Conservation (phyloP, 2,797 vertebrate genomes). For the Amphiprion clarkii region DNA sequence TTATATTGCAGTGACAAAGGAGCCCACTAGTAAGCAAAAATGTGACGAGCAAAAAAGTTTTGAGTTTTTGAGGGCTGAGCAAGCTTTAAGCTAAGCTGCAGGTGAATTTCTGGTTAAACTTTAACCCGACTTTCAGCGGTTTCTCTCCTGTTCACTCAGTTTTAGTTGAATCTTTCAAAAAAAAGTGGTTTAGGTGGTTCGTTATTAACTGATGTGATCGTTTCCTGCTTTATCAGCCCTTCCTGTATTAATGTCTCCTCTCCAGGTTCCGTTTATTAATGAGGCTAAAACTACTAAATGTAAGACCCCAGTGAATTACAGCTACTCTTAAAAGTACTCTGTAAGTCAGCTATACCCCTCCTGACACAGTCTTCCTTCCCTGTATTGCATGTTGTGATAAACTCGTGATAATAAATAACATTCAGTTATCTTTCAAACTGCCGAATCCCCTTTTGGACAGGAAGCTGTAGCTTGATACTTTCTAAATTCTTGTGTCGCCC, state of each 20-base stretch:
- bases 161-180: not conserved
- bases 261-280: constrained; percentile 16
- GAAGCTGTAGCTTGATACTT: constrained; percentile 51
- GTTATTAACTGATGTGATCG: not conserved
- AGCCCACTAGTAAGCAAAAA: too few relatives aligned
- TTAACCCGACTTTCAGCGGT: too few relatives aligned
- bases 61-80: too few relatives aligned
- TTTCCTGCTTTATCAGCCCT: constrained; percentile 21
- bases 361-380: not conserved
- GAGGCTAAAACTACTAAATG: constrained; percentile 16
- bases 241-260: not conserved
- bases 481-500: constrained; percentile 30
- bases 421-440: constrained; percentile 51
- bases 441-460: constrained; percentile 50
- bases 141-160: not conserved
- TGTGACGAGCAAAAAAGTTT: too few relatives aligned
- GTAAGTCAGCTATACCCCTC: not conserved
- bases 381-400: constrained; percentile 22
- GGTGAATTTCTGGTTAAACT: too few relatives aligned
- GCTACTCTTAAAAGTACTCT: too few relatives aligned
- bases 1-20: too few relatives aligned
- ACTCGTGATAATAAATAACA: constrained; percentile 28
- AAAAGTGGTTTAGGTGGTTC: not conserved
- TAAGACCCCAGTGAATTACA: constrained; percentile 4
- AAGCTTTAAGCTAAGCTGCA: too few relatives aligned